Evolutionary conservation across 2,113 vertebrate species (phyloP).

Genomic region (Salvelinus alpinus): DNA sequence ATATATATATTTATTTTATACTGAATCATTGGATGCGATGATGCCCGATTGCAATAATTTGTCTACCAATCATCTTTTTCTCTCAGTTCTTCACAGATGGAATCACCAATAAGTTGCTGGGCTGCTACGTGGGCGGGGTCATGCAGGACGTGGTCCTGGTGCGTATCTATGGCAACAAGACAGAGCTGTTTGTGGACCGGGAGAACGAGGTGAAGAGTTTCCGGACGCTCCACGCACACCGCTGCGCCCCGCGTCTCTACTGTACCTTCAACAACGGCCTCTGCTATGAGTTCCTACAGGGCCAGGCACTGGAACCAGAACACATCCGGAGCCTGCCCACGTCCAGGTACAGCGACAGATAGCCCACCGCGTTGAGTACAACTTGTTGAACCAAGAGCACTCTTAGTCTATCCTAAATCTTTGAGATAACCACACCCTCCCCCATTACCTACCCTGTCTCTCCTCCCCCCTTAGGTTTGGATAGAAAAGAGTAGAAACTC

Average conservation of each 20-base stretch:
- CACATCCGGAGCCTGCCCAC: slow-evolving; percentile 87
- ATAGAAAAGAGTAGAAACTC: too few species aligned
- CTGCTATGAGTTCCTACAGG: slow-evolving; percentile 96
- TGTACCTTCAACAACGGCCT: slow-evolving; percentile 97
- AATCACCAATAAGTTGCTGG: slow-evolving; percentile 96
- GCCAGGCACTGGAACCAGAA: slow-evolving; percentile 88
- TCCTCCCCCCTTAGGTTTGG: too few species aligned
- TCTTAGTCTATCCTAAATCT: too few species aligned
- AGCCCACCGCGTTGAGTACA: neutral
- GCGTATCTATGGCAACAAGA: slow-evolving; percentile 96
- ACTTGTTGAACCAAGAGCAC: neutral
- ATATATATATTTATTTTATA: neutral
- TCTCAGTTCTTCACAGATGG: slow-evolving; percentile 92
- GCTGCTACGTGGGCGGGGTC: slow-evolving; percentile 84
- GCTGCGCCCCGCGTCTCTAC: slow-evolving; percentile 92
- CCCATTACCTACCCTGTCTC: too few species aligned
- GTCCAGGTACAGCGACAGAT: slow-evolving; percentile 77
- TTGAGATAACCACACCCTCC: too few species aligned
- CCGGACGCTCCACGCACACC: slow-evolving; percentile 87
- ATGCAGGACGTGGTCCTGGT: slow-evolving; percentile 92
- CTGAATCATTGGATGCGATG: neutral
- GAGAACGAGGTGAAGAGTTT: slow-evolving; percentile 98
- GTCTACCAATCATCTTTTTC: neutral
- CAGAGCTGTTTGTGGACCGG: slow-evolving; percentile 90
- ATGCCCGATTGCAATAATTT: neutral